Conservation (phyloP, 2,113 vertebrate genomes). For the Centropus bengalensis region DNA sequence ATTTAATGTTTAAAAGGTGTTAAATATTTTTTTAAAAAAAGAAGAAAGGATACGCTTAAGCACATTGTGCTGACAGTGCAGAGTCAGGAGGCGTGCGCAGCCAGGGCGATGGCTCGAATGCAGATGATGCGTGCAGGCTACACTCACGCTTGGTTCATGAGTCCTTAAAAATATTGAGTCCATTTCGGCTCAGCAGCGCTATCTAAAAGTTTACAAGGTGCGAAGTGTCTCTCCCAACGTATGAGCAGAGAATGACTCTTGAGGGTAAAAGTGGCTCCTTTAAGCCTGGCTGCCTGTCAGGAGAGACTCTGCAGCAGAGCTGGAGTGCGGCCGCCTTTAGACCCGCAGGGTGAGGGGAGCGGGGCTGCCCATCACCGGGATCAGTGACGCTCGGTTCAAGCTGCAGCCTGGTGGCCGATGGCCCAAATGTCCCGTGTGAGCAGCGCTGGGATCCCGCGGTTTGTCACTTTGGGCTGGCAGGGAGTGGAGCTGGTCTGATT, state of each 20-base stretch:
- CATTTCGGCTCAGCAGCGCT: slow-evolving; percentile 42
- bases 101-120: slow-evolving; percentile 29
- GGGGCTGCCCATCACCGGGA: accelerated
- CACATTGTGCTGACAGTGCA: slow-evolving; percentile 40
- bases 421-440: background rate
- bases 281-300: background rate
- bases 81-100: slow-evolving; percentile 28
- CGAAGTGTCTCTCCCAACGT: background rate
- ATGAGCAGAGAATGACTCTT: background rate
- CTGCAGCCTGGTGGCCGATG: background rate
- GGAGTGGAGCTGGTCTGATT: background rate
- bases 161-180: slow-evolving; percentile 53
- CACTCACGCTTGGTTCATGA: slow-evolving; percentile 7
- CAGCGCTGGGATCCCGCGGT: background rate
- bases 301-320: background rate
- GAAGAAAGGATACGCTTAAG: background rate
- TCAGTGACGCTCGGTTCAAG: accelerated
- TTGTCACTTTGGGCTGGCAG: background rate
- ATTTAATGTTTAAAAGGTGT: slow-evolving; percentile 18
- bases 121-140: slow-evolving; percentile 56
- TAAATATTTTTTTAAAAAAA: slow-evolving; percentile 28
- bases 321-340: background rate
- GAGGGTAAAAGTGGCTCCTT: background rate
- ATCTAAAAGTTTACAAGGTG: slow-evolving; percentile 69
- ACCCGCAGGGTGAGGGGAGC: background rate